phyloP scores from a whole-genome alignment of 2,113 vertebrate species.

The Gopherus flavomarginatus region DNA sequence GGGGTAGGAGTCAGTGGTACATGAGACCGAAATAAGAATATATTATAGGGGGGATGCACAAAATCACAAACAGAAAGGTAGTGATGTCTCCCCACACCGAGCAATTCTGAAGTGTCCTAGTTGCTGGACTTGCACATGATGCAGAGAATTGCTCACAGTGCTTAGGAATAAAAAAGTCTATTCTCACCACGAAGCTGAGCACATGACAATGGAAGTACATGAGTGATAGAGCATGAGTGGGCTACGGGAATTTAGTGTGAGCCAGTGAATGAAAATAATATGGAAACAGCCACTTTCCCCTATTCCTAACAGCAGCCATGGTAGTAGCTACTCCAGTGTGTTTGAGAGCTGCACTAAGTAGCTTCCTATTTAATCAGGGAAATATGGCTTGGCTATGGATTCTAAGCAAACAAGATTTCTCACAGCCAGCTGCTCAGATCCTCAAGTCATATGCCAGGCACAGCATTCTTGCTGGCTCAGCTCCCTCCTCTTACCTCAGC shows the following conservation, averaged over 20 bases:
- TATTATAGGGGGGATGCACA: neutral
- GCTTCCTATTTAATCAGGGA: neutral
- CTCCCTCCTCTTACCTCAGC: neutral
- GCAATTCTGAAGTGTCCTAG: neutral
- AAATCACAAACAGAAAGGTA: neutral
- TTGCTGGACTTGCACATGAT: rapidly evolving
- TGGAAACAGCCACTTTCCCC: neutral
- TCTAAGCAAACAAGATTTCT: neutral
- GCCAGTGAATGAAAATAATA: neutral
- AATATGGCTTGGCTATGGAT: neutral
- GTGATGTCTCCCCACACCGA: neutral
- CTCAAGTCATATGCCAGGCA: neutral
- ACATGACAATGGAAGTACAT: neutral
- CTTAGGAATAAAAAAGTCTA: neutral
- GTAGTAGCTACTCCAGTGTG: neutral
- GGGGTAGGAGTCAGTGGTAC: neutral
- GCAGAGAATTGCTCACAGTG: neutral
- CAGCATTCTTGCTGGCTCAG: neutral
- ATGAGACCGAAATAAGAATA: neutral
- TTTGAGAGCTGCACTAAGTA: neutral
- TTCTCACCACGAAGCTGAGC: neutral
- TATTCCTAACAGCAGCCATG: neutral
- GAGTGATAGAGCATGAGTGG: rapidly evolving
- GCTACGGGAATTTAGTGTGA: neutral
- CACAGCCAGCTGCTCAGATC: neutral